Conservation (phyloP, 2,888 invertebrate genomes). For the Tenthredo amoena region DNA sequence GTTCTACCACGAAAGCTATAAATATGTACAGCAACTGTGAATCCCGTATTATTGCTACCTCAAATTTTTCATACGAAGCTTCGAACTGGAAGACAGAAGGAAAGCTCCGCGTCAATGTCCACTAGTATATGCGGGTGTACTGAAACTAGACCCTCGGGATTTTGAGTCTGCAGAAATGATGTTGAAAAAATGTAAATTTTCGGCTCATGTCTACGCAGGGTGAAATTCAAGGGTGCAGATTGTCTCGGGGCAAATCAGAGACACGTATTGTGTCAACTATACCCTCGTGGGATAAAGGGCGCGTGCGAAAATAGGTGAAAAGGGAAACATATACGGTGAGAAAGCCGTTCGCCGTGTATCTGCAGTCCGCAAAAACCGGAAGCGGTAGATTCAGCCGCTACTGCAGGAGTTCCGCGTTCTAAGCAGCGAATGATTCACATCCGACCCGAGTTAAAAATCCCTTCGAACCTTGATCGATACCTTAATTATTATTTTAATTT, state of each 20-base stretch:
- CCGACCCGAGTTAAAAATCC: neutral
- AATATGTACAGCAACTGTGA: neutral
- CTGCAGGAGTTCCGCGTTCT: slow-evolving; percentile 68
- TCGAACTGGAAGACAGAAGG: neutral
- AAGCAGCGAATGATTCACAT: slow-evolving; percentile 57
- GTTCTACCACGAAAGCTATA: neutral
- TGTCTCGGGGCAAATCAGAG: slow-evolving; percentile 1
- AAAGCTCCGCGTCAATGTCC: neutral
- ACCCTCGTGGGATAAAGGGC: slow-evolving; percentile 41
- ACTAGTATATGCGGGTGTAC: neutral
- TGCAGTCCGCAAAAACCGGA: slow-evolving; percentile 23
- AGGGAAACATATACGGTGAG: slow-evolving; percentile 11
- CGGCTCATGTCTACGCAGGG: neutral
- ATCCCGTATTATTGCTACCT: neutral
- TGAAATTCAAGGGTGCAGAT: neutral
- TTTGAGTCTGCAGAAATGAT: neutral
- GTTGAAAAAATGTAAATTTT: slow-evolving; percentile 4
- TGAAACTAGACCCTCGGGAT: neutral
- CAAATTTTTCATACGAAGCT: neutral
- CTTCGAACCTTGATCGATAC: neutral
- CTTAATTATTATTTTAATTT: neutral
- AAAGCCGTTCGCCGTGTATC: neutral
- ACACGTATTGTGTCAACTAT: slow-evolving; percentile 27
- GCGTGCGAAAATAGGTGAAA: neutral
- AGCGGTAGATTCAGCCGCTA: slow-evolving; percentile 23